These are phyloP conservation scores for Ceratitis capitata DNA, from an alignment of 1,140 invertebrate genomes.

Conservation along the genomic window DNA sequence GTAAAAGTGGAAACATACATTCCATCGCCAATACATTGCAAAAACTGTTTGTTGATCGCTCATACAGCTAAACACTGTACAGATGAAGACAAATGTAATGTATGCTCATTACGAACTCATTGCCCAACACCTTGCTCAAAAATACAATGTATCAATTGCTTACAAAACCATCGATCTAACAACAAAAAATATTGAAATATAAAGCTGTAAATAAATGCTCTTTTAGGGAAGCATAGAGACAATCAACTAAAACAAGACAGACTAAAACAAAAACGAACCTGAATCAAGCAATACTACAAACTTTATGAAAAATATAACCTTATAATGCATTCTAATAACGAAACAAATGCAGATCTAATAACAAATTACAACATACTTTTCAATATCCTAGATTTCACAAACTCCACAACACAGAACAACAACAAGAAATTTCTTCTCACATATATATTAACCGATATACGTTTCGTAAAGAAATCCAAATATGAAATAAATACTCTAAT, in stretches of 20 bases:
- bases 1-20: slow-evolving; percentile 25
- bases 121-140: neutral
- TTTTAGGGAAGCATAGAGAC: too few species aligned
- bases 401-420: neutral
- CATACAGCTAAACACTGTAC: too few species aligned
- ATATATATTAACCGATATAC: neutral
- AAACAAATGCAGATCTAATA: too few species aligned
- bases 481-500: neutral
- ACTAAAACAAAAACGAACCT: neutral
- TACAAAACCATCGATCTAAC: neutral
- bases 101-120: neutral
- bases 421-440: neutral
- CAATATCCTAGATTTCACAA: neutral
- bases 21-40: too few species aligned
- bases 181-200: slow-evolving; percentile 13
- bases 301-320: neutral
- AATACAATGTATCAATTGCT: slow-evolving; percentile 24
- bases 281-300: neutral
- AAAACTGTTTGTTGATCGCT: too few species aligned
- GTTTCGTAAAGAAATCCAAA: neutral
- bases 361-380: neutral
- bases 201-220: too few species aligned
- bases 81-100: neutral
- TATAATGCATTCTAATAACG: neutral
- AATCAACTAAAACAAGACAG: neutral